Conservation (phyloP, 64 coral and sea anemone genomes). For the Porites australiensis region DNA sequence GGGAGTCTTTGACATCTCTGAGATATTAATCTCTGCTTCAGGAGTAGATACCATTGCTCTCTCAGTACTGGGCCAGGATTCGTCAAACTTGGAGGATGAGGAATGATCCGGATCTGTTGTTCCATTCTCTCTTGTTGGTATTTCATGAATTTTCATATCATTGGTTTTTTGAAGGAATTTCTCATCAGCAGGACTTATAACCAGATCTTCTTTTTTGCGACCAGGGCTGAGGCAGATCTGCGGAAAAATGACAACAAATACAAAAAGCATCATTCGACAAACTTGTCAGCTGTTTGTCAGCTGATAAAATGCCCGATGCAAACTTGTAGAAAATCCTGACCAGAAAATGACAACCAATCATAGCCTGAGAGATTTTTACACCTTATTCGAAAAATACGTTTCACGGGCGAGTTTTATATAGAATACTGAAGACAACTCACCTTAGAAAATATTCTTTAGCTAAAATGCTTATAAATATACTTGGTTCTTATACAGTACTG, state of each 20-base stretch:
- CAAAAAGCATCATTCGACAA: too few species aligned
- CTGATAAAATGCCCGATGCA: too few species aligned
- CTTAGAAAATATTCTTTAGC: too few species aligned
- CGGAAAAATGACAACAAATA: not conserved
- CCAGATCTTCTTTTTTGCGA: slow-evolving; percentile 26
- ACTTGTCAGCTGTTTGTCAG: too few species aligned
- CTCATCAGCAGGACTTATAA: slow-evolving; percentile 70
- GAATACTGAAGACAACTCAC: too few species aligned
- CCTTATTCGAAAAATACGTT: too few species aligned
- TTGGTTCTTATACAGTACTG: too few species aligned
- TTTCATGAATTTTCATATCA: slow-evolving; percentile 70
- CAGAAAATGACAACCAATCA: too few species aligned
- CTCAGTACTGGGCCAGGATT: slow-evolving; percentile 94
- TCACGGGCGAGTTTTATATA: too few species aligned
- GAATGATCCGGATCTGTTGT: slow-evolving; percentile 62
- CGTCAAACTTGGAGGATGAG: slow-evolving; percentile 86
- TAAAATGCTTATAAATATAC: too few species aligned
- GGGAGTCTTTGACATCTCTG: slow-evolving; percentile 41
- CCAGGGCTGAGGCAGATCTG: slow-evolving; percentile 79
- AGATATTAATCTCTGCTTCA: slow-evolving; percentile 64
- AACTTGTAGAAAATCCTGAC: too few species aligned
- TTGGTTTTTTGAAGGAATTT: slow-evolving; percentile 77
- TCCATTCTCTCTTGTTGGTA: slow-evolving; percentile 96
- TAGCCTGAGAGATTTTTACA: too few species aligned
- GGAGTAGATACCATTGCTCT: slow-evolving; percentile 71